A percentile compares a stretch with the other conserved stretches of the same genome.
Conservation (phyloP, 2,797 vertebrate genomes). For the Falco columbarius region DNA sequence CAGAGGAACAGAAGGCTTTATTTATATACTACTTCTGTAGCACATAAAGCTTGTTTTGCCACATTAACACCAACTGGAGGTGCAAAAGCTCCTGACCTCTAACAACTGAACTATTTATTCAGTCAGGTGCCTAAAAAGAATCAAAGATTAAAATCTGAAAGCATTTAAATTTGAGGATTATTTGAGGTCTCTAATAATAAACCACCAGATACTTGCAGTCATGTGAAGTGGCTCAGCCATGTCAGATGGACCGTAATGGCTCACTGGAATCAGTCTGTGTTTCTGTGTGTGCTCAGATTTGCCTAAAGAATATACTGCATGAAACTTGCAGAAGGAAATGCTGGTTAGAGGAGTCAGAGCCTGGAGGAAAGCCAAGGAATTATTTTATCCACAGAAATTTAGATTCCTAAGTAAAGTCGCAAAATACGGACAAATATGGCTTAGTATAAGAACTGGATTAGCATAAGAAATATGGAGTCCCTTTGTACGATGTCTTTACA, state of each 20-base stretch:
- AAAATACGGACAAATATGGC: constrained; percentile 47
- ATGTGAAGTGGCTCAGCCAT: constrained; percentile 46
- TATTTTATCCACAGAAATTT: constrained; percentile 4
- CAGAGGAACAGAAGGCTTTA: background rate
- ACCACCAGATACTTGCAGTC: background rate
- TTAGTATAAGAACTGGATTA: constrained; percentile 55
- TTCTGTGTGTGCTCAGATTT: background rate
- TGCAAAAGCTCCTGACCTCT: background rate
- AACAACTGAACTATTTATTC: background rate
- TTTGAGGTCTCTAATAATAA: background rate
- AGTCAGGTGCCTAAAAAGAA: background rate
- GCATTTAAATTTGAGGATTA: background rate
- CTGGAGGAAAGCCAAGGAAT: constrained; percentile 20
- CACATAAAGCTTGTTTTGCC: background rate
- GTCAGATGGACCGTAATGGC: background rate
- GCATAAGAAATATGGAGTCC: background rate
- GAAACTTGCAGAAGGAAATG: background rate
- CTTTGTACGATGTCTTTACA: background rate
- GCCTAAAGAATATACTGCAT: background rate
- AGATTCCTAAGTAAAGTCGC: constrained; percentile 7
- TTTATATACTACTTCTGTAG: too few relatives aligned
- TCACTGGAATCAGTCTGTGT: background rate
- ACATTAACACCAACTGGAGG: background rate
- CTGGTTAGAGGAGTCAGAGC: background rate
- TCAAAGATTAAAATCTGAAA: constrained; percentile 39